Evolutionary conservation across 2,797 vertebrate genomes (phyloP), one percentile per base, ranked within the genome.

Genomic region (Cyclura pinguis): DNA sequence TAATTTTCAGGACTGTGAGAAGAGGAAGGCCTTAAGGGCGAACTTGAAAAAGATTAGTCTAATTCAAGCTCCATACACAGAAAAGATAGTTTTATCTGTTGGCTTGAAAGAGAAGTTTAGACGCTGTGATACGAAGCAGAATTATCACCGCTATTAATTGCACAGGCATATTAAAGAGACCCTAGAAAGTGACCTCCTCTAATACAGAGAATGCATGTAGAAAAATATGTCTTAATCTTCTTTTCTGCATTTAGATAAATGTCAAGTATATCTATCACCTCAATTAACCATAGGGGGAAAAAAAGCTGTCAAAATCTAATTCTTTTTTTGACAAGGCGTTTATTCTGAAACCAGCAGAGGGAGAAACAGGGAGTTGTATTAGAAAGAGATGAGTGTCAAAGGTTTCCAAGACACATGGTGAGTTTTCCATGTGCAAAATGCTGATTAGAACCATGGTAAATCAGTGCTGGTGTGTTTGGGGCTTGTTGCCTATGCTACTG

Each of bases 181-280:
- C 97, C 94, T 93, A 92, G 93, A 95, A 97, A 97, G 94, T 98
- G 98, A 98, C 97, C 97, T 98, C 95, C 95, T 97, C 96, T 97
- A 97, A 97, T 97, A 96, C 94, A 96, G 96, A 97, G 94, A 97
- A 97, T 94, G 95, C 94, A 96, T 88, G 89, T 89, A 96, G 95
- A 97, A 97, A 97, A 97, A 97, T 96, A 97, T 95, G 96, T 97
- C 97, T 97, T 97, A 97, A 98, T 98, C 96, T 97, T 97, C 96
- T 94, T 97, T 97, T 97, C 95, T 96, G 93, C 42, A 0, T 96
- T 94, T 96, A 97, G 96, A 98, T 97, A 98, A 98, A 98, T 98
- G 97, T 98, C 98, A 98, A 98, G 97, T 97, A 93, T 97, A 98
- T 98, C 97, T 98, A 98, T 97, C 97, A 98, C 98, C 97, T 98